Percentiles rank a stretch among this genome's conserved stretches.
Evolutionary conservation across 1,140 invertebrate genomes (phyloP).

Genomic region (Drosophila kepulauana): DNA sequence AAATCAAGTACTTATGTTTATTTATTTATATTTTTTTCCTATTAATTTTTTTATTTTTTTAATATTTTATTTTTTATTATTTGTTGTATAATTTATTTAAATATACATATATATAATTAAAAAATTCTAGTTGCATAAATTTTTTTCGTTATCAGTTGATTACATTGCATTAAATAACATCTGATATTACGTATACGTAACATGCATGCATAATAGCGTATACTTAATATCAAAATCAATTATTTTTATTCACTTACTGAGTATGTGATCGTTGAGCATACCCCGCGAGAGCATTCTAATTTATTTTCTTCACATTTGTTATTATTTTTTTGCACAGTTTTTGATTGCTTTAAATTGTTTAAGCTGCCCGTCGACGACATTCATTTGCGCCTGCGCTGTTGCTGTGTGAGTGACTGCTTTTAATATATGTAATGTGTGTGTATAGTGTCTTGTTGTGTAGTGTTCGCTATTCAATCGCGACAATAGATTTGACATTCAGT

Average conservation of each 20-base stretch:
- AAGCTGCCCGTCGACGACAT: constrained; percentile 38
- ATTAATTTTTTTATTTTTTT: no score
- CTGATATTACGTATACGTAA: not conserved
- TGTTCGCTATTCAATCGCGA: constrained; percentile 60
- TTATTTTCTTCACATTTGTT: constrained; percentile 17
- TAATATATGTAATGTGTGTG: not conserved
- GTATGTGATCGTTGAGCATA: constrained; percentile 14
- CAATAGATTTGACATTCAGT: constrained; percentile 83
- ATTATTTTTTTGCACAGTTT: constrained; percentile 41
- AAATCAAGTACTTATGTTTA: no score
- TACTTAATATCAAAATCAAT: not conserved
- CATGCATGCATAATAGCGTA: not conserved
- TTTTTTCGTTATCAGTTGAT: no score
- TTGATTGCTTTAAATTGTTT: constrained; percentile 71
- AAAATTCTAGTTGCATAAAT: no score
- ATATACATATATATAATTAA: no score
- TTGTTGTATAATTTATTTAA: no score
- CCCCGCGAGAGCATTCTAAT: not conserved
- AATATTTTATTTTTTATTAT: no score
- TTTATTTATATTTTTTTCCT: no score
- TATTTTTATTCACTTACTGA: not conserved
- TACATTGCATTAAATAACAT: not conserved
- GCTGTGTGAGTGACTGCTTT: constrained; percentile 9
- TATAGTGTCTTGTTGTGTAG: not conserved
- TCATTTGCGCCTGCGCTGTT: constrained; percentile 20